Evolutionary conservation across 2,797 vertebrate species (phyloP), one percentile per base, ranked within the genome.

Genomic region (Odontamblyopus lacepedii): DNA sequence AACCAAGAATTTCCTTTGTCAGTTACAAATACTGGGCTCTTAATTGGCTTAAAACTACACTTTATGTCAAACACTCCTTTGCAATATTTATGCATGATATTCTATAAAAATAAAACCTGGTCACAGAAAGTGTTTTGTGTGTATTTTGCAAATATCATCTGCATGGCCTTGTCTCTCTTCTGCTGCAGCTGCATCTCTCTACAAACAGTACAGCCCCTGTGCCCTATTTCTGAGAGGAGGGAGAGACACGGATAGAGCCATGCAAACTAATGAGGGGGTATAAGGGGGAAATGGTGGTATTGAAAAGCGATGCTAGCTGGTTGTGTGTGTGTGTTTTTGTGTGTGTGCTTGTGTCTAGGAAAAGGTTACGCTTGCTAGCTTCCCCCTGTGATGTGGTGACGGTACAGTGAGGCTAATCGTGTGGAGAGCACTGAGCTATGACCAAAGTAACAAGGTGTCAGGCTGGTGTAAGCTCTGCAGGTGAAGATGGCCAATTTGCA

Each of bases 141-240:
- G 44, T 32, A 3, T 32, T 61, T 4, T 63, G 38, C 59, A 64
- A 55, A 75, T 11, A 63, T 71, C 12, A 61, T 50, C 69, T 62
- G 27, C 61, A 15, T 51, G 35, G 62, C 16, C 67, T 26, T 32
- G 41, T 56, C 79, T 80, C 69, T 78, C 77, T 65, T 67, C 72
- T 0, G 71, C 88, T 86, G 71, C 89, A 91, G 90, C 89, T 91
- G 89, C 87, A 88, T 82, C 65, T 80, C 65, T 80, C 87, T 84
- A 81, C 87, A 86, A 88, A 92, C 90, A 91, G 90, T 88, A 56
- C 30, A 87, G 85, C 88, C 85, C 83, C 89, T 90, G 89, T 92
- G 92, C 83, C 90, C 92, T 91, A 91, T 80, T 90, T 92, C 85
- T 86, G 80, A 80, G 73, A 12, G 29, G 63, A 78, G 72, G 76